phyloP scores from a whole-genome alignment of 2,797 vertebrate species.

The Mus minutoides region DNA sequence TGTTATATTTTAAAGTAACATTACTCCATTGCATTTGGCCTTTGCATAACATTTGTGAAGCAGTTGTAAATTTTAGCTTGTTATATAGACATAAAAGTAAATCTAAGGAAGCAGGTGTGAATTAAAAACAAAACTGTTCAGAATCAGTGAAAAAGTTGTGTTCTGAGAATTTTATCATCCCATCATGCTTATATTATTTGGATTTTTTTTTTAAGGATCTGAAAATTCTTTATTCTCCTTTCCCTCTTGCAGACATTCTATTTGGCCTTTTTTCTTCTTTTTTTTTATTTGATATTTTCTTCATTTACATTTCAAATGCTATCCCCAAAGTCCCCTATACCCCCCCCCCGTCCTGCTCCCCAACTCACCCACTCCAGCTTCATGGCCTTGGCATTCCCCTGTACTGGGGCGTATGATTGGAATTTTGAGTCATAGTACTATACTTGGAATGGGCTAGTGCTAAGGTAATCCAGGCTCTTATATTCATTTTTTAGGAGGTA shows the following conservation, averaged over 20 bases:
- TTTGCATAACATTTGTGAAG: constrained; percentile 38
- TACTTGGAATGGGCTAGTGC: constrained; percentile 19
- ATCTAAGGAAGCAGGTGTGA: constrained; percentile 28
- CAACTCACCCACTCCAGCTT: too few species aligned
- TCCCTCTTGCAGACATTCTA: too few species aligned
- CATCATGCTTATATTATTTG: neutral
- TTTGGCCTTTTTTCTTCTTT: too few species aligned
- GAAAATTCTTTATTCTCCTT: too few species aligned
- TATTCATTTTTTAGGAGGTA: constrained; percentile 55
- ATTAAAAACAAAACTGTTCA: constrained; percentile 40
- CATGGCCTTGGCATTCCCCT: too few species aligned
- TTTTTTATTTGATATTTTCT: too few species aligned
- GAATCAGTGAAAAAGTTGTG: constrained; percentile 6
- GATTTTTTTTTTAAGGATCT: too few species aligned
- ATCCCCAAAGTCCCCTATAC: too few species aligned
- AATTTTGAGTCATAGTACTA: constrained; percentile 43
- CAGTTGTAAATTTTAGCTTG: constrained; percentile 43
- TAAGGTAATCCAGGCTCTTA: constrained; percentile 15
- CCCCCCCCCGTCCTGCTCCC: too few species aligned
- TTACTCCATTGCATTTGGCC: neutral
- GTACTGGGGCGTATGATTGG: neutral
- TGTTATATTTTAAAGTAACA: constrained; percentile 37
- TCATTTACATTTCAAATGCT: too few species aligned
- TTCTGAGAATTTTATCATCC: constrained; percentile 32
- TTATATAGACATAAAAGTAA: constrained; percentile 17